Evolutionary conservation across 2,113 vertebrate genomes (phyloP), one percentile per base, ranked within the genome.

Genomic region (Megaptera novaeangliae): DNA sequence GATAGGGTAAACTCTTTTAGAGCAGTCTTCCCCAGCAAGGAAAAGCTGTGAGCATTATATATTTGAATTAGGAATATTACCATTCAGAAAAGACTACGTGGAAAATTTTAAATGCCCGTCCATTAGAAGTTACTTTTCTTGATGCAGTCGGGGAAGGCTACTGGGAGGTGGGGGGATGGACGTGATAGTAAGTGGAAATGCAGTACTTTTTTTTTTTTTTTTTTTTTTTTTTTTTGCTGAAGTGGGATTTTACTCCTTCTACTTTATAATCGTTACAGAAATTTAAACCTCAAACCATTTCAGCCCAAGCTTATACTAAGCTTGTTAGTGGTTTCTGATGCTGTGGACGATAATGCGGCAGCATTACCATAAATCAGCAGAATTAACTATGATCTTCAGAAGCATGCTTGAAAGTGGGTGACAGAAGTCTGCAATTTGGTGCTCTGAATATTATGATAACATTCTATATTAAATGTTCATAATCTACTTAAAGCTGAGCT

Each of bases 371-470:
- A 99, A 99, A 99, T 99, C 99, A 99, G 99, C 99, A 99, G 99
- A 99, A 99, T 99, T 99, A 99, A 99, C 99, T 99, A 99, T 99
- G 99, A 99, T 99, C 99, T 99, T 99, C 99, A 99, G 98, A 99
- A 99, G 99, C 99, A 99, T 98, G 97, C 98, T 98, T 99, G 99
- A 99, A 99, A 99, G 98, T 99, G 99, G 99, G 99, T 99, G 99
- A 99, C 99, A 99, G 99, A 99, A 99, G 99, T 99, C 99, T 99
- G 99, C 99, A 99, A 99, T 99, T 99, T 99, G 99, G 99, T 99
- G 99, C 99, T 99, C 99, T 99, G 99, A 99, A 99, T 99, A 99
- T 99, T 99, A 99, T 99, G 99, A 99, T 99, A 99, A 99, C 99
- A 99, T 99, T 99, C 99, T 99, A 99, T 99, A 99, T 99, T 99